phyloP scores from a whole-genome alignment of 2,113 vertebrate genomes.

The Pterocles burchelli region DNA sequence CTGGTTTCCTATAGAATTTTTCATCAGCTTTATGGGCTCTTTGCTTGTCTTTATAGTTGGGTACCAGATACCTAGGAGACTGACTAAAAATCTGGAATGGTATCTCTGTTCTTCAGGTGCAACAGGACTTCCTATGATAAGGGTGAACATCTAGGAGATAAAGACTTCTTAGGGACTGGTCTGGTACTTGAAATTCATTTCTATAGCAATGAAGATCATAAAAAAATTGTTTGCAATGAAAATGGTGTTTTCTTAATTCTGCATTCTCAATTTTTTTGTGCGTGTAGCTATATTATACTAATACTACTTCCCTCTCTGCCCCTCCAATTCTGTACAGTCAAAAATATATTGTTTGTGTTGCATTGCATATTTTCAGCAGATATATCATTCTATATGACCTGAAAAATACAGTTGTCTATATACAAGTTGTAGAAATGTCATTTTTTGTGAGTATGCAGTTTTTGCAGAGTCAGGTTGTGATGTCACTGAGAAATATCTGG shows the following conservation, averaged over 20 bases:
- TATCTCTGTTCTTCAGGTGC: not conserved
- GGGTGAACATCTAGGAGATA: not conserved
- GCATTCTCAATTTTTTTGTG: not conserved
- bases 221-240: not conserved
- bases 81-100: not conserved
- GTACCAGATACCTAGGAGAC: not conserved
- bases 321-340: not conserved
- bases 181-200: not conserved
- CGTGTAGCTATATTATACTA: not conserved
- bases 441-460: not conserved
- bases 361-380: not conserved
- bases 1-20: not conserved
- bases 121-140: not conserved
- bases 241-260: not conserved
- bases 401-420: not conserved
- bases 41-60: not conserved
- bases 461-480: not conserved
- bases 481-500: not conserved
- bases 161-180: not conserved
- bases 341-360: not conserved
- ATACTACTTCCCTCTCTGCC: fast-evolving
- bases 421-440: not conserved
- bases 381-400: not conserved
- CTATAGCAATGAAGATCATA: not conserved
- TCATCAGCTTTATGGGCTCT: not conserved